Evolutionary conservation across 1,140 invertebrate genomes (phyloP).

Genomic region (Lepidurus apus): DNA sequence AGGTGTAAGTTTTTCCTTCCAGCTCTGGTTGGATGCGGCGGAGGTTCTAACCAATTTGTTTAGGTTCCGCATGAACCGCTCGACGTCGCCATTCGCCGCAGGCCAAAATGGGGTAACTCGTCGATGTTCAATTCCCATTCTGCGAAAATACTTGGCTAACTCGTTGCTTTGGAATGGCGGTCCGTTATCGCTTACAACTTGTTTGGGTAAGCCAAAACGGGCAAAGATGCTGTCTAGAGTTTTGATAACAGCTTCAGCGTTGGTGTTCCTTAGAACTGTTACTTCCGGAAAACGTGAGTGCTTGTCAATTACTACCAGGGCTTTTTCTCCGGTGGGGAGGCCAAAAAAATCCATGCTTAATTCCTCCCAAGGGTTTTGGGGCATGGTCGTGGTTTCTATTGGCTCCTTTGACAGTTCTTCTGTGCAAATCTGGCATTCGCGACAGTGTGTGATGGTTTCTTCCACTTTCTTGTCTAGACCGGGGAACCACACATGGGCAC

Average conservation of each 20-base stretch:
- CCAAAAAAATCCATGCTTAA: slow-evolving; percentile 28
- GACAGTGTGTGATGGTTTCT: slow-evolving; percentile 37
- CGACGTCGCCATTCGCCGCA: slow-evolving; percentile 30
- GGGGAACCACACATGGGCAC: slow-evolving; percentile 42
- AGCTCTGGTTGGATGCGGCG: background rate
- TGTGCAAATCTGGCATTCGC: slow-evolving; percentile 37
- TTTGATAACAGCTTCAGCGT: slow-evolving; percentile 28
- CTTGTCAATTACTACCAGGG: slow-evolving; percentile 30
- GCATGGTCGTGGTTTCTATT: slow-evolving; percentile 29
- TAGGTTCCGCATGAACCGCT: slow-evolving; percentile 28
- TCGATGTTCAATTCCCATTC: slow-evolving; percentile 31
- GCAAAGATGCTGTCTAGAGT: slow-evolving; percentile 35
- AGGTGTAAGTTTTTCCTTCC: slow-evolving; percentile 12
- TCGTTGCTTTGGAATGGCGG: slow-evolving; percentile 37
- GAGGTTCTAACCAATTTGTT: slow-evolving; percentile 31
- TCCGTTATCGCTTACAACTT: slow-evolving; percentile 40
- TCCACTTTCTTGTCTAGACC: slow-evolving; percentile 40
- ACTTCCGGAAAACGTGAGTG: slow-evolving; percentile 33
- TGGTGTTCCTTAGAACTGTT: slow-evolving; percentile 16
- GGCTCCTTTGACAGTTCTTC: slow-evolving; percentile 14
- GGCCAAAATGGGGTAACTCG: slow-evolving; percentile 31
- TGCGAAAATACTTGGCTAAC: slow-evolving; percentile 34
- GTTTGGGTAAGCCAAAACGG: slow-evolving; percentile 35
- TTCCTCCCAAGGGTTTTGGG: slow-evolving; percentile 28
- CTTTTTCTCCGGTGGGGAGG: slow-evolving; percentile 28